Conservation (phyloP, 2,888 invertebrate genomes). For the Rhagium mordax region DNA sequence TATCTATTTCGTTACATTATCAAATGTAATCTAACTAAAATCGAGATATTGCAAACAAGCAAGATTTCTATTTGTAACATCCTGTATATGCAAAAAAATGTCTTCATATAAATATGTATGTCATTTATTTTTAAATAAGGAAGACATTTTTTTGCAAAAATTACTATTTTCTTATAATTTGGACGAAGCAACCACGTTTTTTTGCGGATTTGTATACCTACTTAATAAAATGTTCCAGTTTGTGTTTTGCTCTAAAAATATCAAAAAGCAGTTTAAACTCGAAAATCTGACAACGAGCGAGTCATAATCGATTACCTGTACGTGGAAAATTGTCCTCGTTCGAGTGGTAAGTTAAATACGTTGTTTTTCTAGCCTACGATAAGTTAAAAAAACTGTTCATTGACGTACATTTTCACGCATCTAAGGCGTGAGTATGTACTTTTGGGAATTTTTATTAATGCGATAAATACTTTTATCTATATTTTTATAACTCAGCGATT, state of each 20-base stretch:
- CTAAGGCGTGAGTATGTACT: slow-evolving; percentile 28
- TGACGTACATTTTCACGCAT: slow-evolving; percentile 40
- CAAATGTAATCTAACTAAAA: too few relatives aligned
- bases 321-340: slow-evolving; percentile 1
- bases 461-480: slow-evolving; percentile 23
- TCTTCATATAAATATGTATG: too few relatives aligned
- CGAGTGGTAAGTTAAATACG: slow-evolving; percentile 11
- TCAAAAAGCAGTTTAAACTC: not conserved
- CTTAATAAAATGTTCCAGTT: not conserved
- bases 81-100: too few relatives aligned
- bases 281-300: not conserved
- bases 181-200: too few relatives aligned
- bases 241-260: not conserved
- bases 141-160: too few relatives aligned
- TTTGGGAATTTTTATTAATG: slow-evolving; percentile 14
- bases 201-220: too few relatives aligned
- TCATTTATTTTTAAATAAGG: too few relatives aligned
- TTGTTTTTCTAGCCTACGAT: slow-evolving; percentile 24
- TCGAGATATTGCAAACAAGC: too few relatives aligned
- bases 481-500: slow-evolving; percentile 6
- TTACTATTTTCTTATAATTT: too few relatives aligned
- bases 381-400: slow-evolving; percentile 25
- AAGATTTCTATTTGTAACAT: too few relatives aligned
- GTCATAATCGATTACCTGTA: not conserved
- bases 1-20: too few relatives aligned